phyloP scores from a whole-genome alignment of 2,888 invertebrate species.

The Agrochola circellaris region DNA sequence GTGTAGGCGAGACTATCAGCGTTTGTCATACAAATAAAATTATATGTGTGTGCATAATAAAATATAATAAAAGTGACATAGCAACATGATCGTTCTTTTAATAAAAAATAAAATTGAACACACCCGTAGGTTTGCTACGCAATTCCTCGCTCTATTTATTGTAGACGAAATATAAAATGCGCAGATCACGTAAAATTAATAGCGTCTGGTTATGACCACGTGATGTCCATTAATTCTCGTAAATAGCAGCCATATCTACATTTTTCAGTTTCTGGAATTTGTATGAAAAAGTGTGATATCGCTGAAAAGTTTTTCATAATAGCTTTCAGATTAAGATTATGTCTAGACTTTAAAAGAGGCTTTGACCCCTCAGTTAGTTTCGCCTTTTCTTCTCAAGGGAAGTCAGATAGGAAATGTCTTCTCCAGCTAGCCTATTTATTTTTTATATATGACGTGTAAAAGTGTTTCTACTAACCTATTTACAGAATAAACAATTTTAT shows the following conservation, averaged over 20 bases:
- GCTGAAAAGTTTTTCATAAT: constrained; percentile 18
- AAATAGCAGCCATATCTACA: constrained; percentile 43
- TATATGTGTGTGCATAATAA: neutral
- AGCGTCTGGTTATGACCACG: constrained; percentile 49
- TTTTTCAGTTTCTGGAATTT: constrained; percentile 53
- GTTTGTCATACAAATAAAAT: constrained; percentile 28
- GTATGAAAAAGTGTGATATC: constrained; percentile 21
- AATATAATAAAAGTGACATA: constrained; percentile 12
- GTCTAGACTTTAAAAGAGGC: neutral
- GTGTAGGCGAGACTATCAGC: constrained; percentile 17
- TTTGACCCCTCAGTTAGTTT: neutral
- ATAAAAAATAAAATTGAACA: constrained; percentile 31
- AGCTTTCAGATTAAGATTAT: neutral
- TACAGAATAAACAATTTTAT: neutral
- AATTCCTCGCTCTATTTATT: constrained; percentile 48
- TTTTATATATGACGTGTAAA: neutral
- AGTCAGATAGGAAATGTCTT: neutral
- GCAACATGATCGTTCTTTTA: constrained; percentile 15
- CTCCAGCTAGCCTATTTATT: neutral
- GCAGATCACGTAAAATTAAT: constrained; percentile 49
- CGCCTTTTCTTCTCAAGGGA: neutral
- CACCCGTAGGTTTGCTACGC: constrained; percentile 25
- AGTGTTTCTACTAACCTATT: neutral
- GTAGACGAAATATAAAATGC: constrained; percentile 42
- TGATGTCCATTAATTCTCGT: constrained; percentile 52